phyloP scores from a whole-genome alignment of 1,140 invertebrate genomes.

The Cataglyphis hispanica region DNA sequence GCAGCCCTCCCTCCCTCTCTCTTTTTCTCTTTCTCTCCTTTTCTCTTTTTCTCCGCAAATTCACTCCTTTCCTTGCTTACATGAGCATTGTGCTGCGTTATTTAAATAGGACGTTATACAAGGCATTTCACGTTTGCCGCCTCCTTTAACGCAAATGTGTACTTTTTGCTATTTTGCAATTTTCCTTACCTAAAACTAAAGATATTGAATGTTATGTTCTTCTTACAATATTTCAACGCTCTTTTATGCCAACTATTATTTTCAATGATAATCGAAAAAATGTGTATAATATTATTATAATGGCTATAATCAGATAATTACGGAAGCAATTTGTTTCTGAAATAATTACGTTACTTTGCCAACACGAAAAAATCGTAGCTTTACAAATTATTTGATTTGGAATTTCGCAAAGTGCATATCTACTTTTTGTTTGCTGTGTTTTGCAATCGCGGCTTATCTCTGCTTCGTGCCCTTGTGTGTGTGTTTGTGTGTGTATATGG shows the following conservation, averaged over 20 bases:
- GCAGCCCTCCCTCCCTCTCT: not conserved
- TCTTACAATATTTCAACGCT: not conserved
- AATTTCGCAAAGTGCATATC: not conserved
- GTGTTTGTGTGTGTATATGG: not conserved
- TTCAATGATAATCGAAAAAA: not conserved
- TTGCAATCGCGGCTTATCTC: constrained; percentile 5
- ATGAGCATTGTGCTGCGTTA: constrained; percentile 45
- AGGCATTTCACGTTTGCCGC: not conserved
- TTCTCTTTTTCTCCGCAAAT: not conserved
- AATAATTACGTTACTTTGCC: not conserved
- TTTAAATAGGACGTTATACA: constrained; percentile 47
- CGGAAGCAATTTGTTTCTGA: not conserved
- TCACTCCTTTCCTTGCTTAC: constrained; percentile 30
- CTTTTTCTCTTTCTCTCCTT: no score
- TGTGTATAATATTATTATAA: not conserved
- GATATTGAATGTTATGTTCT: not conserved
- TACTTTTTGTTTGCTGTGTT: not conserved
- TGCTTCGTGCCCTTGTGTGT: not conserved
- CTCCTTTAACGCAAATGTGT: constrained; percentile 18
- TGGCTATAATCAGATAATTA: not conserved
- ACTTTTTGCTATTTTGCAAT: constrained; percentile 16
- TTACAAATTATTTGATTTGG: not conserved
- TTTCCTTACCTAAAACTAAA: not conserved
- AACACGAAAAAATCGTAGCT: not conserved
- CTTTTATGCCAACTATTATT: not conserved